phyloP scores from a whole-genome alignment of 2,888 invertebrate genomes.

The Metellina segmentata region DNA sequence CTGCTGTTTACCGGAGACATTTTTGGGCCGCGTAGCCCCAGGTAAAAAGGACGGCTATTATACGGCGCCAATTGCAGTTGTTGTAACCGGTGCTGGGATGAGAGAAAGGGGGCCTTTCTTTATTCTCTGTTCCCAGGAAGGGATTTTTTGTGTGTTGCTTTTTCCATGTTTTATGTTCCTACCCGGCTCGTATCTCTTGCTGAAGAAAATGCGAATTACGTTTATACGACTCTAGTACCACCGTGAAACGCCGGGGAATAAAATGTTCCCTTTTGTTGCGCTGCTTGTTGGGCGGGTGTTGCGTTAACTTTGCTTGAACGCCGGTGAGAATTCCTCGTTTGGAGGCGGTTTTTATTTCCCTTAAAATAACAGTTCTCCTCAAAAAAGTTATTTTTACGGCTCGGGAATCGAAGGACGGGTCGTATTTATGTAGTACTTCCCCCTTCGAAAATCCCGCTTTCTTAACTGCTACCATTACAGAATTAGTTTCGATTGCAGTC shows the following conservation, averaged over 20 bases:
- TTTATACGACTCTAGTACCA: constrained; percentile 44
- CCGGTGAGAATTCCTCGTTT: constrained; percentile 41
- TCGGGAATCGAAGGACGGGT: constrained; percentile 26
- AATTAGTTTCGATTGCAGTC: neutral
- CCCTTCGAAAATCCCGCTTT: neutral
- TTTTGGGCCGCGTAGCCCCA: constrained; percentile 25
- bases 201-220: constrained; percentile 61
- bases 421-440: neutral
- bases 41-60: constrained; percentile 58
- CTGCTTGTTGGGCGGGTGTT: constrained; percentile 20
- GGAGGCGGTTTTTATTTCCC: constrained; percentile 46
- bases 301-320: constrained; percentile 35
- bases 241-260: constrained; percentile 40
- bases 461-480: neutral
- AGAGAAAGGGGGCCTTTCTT: constrained; percentile 29
- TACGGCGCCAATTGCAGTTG: constrained; percentile 58
- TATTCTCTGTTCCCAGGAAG: constrained; percentile 33
- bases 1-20: constrained; percentile 52
- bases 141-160: constrained; percentile 38
- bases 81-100: constrained; percentile 43
- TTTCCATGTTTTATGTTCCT: constrained; percentile 54
- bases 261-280: constrained; percentile 52
- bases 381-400: constrained; percentile 58
- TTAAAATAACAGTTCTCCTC: constrained; percentile 37
- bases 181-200: constrained; percentile 49